Evolutionary conservation across 2,113 vertebrate genomes (phyloP), one percentile per base, ranked within the genome.

Genomic region (Vicugna pacos): DNA sequence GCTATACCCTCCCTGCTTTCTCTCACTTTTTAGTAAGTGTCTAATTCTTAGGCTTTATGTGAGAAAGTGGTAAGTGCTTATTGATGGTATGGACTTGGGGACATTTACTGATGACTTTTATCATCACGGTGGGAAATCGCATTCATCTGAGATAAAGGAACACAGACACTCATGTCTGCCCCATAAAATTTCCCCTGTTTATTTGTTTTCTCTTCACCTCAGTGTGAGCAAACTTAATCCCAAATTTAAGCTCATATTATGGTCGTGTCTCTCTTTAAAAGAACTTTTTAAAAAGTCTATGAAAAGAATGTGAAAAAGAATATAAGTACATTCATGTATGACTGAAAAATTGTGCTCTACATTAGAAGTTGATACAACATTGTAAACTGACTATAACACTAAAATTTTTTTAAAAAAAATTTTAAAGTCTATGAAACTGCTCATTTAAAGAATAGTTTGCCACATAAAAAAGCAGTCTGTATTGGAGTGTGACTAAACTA

Each of bases 191-290:
- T 84, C 38, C 91, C 69, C 52, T 52, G 15, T 32, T 75, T 79
- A 54, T 79, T 93, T 83, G 24, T 28, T 88, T 88, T 82, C 17
- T 76, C 38, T 84, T 52, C 65, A 26, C 46, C 92, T 89, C 50
- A 60, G 16, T 70, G n/a, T 76, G 42, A 95, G 22, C 52, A 76
- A 95, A 79, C 19, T 83, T 50, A 67, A 80, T 83, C 12, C 26
- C 24, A 84, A 48, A 88, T 69, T 84, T 46, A 91, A 87, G 64
- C 14, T 94, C 26, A 5, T 86, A 56, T 90, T 70, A 79, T 87
- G 19, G 11, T 70, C 65, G 38, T 83, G 6, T 19, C 11, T 87
- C 14, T 72, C 30, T 52, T 58, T 88, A 81, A 94, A 84, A 65
- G 1, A 30, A 30, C 52, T 72, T 76, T 35, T 35, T 35, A 73